These are phyloP conservation scores for Tenualosa ilisha DNA, from an alignment of 2,797 vertebrate genomes.

Conservation along the genomic window DNA sequence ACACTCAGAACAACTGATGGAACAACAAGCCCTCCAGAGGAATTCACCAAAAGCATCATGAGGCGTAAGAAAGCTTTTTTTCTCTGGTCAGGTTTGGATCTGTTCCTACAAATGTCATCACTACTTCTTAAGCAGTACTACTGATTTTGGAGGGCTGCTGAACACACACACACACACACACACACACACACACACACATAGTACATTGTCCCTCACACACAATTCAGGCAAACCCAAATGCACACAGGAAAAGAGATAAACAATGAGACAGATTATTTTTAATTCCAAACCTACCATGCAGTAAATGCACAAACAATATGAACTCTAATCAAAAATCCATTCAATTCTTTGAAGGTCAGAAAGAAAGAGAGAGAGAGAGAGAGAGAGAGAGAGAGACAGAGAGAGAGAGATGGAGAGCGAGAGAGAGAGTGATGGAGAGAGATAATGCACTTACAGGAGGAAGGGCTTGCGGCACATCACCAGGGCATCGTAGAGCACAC, in stretches of 20 bases:
- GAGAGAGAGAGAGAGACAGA: neutral
- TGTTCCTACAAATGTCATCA: neutral
- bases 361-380: neutral
- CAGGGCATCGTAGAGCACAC: slow-evolving; percentile 88
- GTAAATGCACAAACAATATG: no score
- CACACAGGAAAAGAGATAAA: neutral
- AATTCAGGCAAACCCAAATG: neutral
- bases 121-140: neutral
- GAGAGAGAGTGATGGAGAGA: neutral
- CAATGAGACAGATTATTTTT: neutral
- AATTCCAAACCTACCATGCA: no score
- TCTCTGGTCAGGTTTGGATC: neutral
- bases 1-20: neutral
- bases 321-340: neutral
- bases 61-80: neutral
- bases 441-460: slow-evolving; percentile 75
- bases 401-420: neutral
- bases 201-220: no score
- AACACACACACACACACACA: slow-evolving; percentile 13
- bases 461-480: slow-evolving; percentile 81
- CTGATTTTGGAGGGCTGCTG: neutral
- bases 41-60: neutral
- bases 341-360: neutral
- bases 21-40: neutral
- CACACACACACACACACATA: neutral